A percentile compares a stretch with the other conserved stretches of the same genome.
phyloP scores from a whole-genome alignment of 35 echinoderm and acorn worm species.

The Lytechinus pictus region DNA sequence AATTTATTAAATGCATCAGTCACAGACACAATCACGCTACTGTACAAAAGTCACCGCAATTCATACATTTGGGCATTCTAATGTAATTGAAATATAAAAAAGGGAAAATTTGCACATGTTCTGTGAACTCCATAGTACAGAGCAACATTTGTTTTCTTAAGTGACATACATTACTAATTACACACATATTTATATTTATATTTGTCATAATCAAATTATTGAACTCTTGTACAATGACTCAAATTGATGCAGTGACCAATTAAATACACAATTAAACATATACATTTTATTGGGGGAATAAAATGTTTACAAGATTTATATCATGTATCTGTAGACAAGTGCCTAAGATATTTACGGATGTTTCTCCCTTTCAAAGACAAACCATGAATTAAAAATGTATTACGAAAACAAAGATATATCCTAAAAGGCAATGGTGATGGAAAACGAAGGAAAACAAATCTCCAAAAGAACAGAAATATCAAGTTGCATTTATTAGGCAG shows the following conservation, averaged over 20 bases:
- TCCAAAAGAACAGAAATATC: not conserved
- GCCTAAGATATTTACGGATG: no score
- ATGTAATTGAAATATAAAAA: not conserved
- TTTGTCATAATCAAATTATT: not conserved
- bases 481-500: not conserved
- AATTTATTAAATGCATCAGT: not conserved
- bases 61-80: not conserved
- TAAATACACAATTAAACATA: no score
- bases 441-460: not conserved
- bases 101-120: conserved; percentile 4
- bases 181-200: not conserved
- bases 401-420: no score
- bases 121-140: not conserved
- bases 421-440: no score
- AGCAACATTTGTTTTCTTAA: not conserved
- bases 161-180: not conserved
- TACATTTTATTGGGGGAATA: no score
- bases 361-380: not conserved
- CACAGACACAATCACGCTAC: not conserved
- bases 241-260: not conserved
- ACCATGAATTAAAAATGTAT: not conserved
- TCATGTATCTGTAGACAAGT: no score
- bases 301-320: no score
- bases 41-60: not conserved
- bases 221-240: not conserved